Conservation (phyloP, 2,888 invertebrate species). For the Pasiphila rectangulata region DNA sequence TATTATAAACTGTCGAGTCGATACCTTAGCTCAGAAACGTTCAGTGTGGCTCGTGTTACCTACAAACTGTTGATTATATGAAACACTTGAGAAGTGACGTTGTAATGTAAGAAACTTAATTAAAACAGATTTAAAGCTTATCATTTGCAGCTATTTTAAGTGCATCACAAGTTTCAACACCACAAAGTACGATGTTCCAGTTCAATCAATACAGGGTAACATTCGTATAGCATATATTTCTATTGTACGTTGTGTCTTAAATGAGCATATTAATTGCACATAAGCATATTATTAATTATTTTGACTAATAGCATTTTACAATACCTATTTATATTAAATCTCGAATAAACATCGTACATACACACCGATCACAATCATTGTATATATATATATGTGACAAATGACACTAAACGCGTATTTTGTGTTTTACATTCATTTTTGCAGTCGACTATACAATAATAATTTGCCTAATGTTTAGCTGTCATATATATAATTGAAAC, state of each 20-base stretch:
- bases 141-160: conserved; percentile 2
- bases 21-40: not conserved
- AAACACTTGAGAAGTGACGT: not conserved
- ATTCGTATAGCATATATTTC: conserved; percentile 12
- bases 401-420: conserved; percentile 1
- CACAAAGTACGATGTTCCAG: conserved; percentile 23
- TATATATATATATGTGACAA: conserved; percentile 10
- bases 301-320: conserved; percentile 15
- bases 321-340: conserved; percentile 4
- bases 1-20: not conserved
- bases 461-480: too few relatives aligned
- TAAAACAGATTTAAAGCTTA: not conserved
- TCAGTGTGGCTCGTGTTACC: not conserved
- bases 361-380: conserved; percentile 5
- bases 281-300: too few relatives aligned
- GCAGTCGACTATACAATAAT: not conserved
- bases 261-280: too few relatives aligned
- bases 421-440: not conserved
- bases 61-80: not conserved
- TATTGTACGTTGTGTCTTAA: conserved; percentile 12
- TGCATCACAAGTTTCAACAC: conserved; percentile 12
- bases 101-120: not conserved
- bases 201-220: conserved; percentile 21
- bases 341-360: conserved; percentile 27
- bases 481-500: too few relatives aligned